These are phyloP conservation scores for Calidris pugnax DNA, from an alignment of 2,113 vertebrate species.

Conservation along the genomic window DNA sequence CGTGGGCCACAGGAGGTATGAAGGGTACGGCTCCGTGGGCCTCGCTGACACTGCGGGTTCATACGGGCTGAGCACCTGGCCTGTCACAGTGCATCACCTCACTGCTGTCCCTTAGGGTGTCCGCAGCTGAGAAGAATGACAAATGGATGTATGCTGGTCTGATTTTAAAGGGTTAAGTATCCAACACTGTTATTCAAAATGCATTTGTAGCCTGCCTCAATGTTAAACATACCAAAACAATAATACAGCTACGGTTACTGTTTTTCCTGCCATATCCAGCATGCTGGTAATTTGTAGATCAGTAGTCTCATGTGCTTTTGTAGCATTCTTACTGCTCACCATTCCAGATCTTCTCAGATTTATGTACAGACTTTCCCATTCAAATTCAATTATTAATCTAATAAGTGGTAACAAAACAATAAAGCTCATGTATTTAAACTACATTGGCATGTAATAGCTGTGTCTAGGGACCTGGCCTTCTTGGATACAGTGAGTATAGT, in stretches of 20 bases:
- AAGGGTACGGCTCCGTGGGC: background rate
- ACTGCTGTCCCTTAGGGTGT: background rate
- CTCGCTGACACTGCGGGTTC: background rate
- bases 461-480: background rate
- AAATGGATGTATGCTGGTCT: background rate
- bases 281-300: background rate
- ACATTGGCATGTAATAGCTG: background rate
- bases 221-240: background rate
- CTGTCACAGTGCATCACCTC: background rate
- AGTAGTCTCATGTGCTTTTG: background rate
- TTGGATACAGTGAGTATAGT: background rate
- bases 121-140: background rate
- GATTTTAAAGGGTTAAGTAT: background rate
- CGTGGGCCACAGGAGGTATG: rapidly evolving
- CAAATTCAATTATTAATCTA: slow-evolving; percentile 27
- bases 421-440: background rate
- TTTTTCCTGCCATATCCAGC: background rate
- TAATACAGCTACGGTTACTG: background rate
- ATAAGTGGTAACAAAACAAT: background rate
- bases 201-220: background rate
- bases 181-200: background rate
- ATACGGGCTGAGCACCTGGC: background rate
- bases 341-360: background rate
- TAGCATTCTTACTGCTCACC: background rate
- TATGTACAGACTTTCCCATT: background rate